Percentiles rank a stretch among this genome's conserved stretches.
Evolutionary conservation across 1,140 invertebrate species (phyloP).

Genomic region (Andricus grossulariae): DNA sequence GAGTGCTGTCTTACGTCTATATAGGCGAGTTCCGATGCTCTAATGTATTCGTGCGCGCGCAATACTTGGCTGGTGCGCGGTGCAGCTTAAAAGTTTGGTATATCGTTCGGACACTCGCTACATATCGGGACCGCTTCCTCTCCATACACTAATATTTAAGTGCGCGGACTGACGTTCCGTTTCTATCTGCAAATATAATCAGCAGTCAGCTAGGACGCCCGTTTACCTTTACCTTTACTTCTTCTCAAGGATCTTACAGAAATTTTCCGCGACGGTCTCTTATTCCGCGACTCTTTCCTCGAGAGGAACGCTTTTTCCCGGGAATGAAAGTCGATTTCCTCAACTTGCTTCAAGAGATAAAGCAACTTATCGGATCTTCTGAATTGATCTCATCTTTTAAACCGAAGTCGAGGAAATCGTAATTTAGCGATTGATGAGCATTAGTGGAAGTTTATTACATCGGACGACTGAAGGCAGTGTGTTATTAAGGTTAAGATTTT

Average conservation of each 20-base stretch:
- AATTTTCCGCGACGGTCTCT: constrained; percentile 6
- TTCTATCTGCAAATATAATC: constrained; percentile 56
- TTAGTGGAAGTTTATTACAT: not conserved
- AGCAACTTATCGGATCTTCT: constrained; percentile 16
- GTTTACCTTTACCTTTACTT: constrained; percentile 1
- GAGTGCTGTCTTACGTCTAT: constrained; percentile 60
- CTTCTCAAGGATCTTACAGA: not conserved
- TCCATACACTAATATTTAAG: constrained; percentile 35
- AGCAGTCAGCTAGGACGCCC: constrained; percentile 39
- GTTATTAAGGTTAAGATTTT: too few relatives aligned
- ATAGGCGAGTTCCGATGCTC: constrained; percentile 39
- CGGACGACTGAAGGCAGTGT: too few relatives aligned
- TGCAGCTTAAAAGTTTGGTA: constrained; percentile 40
- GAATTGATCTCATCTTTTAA: constrained; percentile 9
- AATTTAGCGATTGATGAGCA: not conserved
- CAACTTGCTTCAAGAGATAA: not conserved
- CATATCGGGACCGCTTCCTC: constrained; percentile 59
- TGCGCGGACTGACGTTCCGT: constrained; percentile 52
- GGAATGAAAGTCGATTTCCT: constrained; percentile 1
- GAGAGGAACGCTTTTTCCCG: not conserved
- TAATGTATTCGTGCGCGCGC: constrained; percentile 31
- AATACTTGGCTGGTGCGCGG: constrained; percentile 41
- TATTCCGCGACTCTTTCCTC: not conserved
- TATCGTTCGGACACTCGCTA: constrained; percentile 61
- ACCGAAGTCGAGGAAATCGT: not conserved